Evolutionary conservation across 2,888 invertebrate species (phyloP).

Genomic region (Hypena proboscidalis): DNA sequence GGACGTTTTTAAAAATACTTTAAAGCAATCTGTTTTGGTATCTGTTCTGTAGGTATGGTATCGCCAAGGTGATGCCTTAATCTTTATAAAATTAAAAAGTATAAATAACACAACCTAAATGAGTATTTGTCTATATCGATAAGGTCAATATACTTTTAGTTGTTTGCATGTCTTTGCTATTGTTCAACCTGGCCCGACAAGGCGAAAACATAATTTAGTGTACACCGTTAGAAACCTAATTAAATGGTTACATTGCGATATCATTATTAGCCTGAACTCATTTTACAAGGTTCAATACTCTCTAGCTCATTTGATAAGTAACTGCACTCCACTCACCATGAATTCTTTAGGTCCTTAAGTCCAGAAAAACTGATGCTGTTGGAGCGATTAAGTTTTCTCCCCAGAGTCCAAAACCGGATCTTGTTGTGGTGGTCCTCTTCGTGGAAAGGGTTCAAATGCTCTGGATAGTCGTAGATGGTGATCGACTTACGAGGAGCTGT

Average conservation of each 20-base stretch:
- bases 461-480: constrained; percentile 90
- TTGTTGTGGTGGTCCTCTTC: constrained; percentile 88
- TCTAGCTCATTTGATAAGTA: constrained; percentile 1
- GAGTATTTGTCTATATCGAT: too few species aligned
- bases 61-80: too few species aligned
- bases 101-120: too few species aligned
- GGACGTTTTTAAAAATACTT: constrained; percentile 1
- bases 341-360: constrained; percentile 83
- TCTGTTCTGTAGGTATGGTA: too few species aligned
- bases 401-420: constrained; percentile 86
- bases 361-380: constrained; percentile 87
- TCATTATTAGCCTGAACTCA: constrained; percentile 40
- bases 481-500: constrained; percentile 77
- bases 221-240: constrained; percentile 44
- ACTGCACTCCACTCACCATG: constrained; percentile 83
- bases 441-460: constrained; percentile 91
- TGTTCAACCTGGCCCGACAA: constrained; percentile 12
- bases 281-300: constrained; percentile 34
- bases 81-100: constrained; percentile 6
- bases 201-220: constrained; percentile 24
- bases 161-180: too few species aligned
- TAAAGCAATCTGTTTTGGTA: too few species aligned
- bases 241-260: constrained; percentile 48
- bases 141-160: too few species aligned
- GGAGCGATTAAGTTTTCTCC: constrained; percentile 80